Evolutionary conservation across 2,113 vertebrate genomes (phyloP).

Genomic region (Muntiacus reevesi): DNA sequence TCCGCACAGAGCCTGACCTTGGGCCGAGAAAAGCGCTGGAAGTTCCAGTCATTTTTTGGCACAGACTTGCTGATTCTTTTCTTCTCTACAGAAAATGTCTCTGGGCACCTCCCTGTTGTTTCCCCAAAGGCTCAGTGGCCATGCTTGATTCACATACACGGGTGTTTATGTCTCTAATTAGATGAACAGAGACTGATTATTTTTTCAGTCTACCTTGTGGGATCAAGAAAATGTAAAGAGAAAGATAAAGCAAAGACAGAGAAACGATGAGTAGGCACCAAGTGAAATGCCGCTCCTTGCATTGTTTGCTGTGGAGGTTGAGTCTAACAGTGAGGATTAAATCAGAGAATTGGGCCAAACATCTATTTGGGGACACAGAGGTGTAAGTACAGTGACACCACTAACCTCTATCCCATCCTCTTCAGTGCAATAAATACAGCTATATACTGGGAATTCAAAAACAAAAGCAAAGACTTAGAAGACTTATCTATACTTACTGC

Average conservation of each 20-base stretch:
- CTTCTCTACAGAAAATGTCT: slow-evolving; percentile 48
- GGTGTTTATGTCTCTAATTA: slow-evolving; percentile 38
- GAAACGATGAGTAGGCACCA: background rate
- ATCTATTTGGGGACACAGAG: background rate
- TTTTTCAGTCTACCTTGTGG: background rate
- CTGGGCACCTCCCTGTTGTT: background rate
- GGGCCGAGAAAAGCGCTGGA: background rate
- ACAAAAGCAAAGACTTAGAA: background rate
- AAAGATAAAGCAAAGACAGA: background rate
- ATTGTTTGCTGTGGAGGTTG: too few relatives aligned
- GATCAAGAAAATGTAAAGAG: background rate
- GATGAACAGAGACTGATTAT: background rate
- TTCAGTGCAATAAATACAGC: background rate
- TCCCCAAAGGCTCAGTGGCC: background rate
- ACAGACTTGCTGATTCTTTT: background rate
- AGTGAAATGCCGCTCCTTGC: background rate
- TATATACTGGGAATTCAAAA: background rate
- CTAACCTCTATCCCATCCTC: too few relatives aligned
- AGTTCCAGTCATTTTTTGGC: slow-evolving; percentile 61
- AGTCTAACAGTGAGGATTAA: background rate
- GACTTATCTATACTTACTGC: background rate
- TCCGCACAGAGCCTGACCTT: slow-evolving; percentile 5
- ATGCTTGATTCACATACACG: background rate
- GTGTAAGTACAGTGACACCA: background rate
- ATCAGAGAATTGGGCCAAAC: background rate